Percentiles rank a stretch among this genome's conserved stretches.
Conservation (phyloP, 2,113 vertebrate species). For the Psophia crepitans region DNA sequence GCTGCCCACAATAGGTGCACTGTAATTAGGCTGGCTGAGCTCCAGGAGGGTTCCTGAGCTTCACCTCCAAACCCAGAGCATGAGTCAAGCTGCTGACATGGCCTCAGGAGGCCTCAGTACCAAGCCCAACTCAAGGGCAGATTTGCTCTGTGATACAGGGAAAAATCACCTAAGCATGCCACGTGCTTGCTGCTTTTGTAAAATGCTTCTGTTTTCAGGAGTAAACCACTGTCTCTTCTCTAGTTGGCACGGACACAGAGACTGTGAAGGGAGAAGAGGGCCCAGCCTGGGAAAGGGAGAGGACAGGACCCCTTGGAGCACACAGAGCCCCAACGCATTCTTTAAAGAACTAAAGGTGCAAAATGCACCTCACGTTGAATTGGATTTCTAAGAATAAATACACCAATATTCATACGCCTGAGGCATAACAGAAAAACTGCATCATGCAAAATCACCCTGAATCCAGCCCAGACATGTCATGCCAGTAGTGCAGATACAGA, state of each 20-base stretch:
- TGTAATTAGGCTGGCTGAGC: background rate
- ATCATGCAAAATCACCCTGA: background rate
- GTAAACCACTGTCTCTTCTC: background rate
- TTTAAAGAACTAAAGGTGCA: background rate
- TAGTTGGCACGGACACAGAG: background rate
- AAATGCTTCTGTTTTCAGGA: background rate
- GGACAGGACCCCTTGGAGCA: fast-evolving
- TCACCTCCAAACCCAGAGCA: background rate
- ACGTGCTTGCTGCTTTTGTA: background rate
- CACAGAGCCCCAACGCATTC: background rate
- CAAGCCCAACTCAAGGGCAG: background rate
- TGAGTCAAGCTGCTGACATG: background rate
- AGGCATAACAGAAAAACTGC: background rate
- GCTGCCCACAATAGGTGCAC: background rate
- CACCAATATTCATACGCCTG: background rate
- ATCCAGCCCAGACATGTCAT: fast-evolving
- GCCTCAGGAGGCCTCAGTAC: background rate
- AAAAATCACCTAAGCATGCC: background rate
- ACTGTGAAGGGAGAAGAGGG: background rate
- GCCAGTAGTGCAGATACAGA: fast-evolving
- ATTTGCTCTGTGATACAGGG: background rate
- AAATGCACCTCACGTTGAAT: fast-evolving
- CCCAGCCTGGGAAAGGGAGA: fast-evolving
- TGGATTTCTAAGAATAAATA: background rate
- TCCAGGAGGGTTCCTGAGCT: background rate